phyloP scores from a whole-genome alignment of 2,888 invertebrate species.

The Gymnoscelis rufifasciata region DNA sequence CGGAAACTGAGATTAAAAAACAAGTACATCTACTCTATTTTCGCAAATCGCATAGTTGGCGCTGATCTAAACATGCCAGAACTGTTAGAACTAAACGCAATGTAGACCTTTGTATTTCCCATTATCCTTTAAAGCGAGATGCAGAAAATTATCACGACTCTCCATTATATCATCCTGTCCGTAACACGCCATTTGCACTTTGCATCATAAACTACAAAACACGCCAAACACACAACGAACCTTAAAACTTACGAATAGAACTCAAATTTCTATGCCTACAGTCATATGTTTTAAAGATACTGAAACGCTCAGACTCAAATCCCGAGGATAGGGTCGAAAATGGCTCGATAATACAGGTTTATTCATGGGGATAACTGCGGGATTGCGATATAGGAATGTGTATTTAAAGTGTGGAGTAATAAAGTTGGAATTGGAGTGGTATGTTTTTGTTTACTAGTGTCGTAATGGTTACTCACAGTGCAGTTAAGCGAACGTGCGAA shows the following conservation, averaged over 20 bases:
- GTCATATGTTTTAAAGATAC: too few species aligned
- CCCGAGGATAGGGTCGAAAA: constrained; percentile 11
- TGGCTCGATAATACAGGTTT: constrained; percentile 8
- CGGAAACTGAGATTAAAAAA: too few species aligned
- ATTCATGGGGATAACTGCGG: constrained; percentile 14
- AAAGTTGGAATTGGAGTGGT: constrained; percentile 13
- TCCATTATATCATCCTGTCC: constrained; percentile 7
- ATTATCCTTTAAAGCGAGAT: not conserved
- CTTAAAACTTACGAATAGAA: too few species aligned
- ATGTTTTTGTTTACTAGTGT: constrained; percentile 16
- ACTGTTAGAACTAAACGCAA: too few species aligned
- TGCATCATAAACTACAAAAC: constrained; percentile 8
- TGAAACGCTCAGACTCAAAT: not conserved
- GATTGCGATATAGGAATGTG: not conserved
- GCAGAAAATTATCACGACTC: constrained; percentile 3
- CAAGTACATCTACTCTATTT: too few species aligned
- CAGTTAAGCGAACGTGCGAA: constrained; percentile 34
- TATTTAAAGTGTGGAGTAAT: not conserved
- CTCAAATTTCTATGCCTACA: too few species aligned
- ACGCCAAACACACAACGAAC: too few species aligned
- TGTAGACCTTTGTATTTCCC: not conserved
- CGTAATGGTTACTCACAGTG: constrained; percentile 33
- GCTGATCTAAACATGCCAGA: too few species aligned
- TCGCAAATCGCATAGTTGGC: too few species aligned
- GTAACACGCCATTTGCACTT: constrained; percentile 9